Evolutionary conservation across 1,140 invertebrate species (phyloP).

Genomic region (Drusus annulatus): DNA sequence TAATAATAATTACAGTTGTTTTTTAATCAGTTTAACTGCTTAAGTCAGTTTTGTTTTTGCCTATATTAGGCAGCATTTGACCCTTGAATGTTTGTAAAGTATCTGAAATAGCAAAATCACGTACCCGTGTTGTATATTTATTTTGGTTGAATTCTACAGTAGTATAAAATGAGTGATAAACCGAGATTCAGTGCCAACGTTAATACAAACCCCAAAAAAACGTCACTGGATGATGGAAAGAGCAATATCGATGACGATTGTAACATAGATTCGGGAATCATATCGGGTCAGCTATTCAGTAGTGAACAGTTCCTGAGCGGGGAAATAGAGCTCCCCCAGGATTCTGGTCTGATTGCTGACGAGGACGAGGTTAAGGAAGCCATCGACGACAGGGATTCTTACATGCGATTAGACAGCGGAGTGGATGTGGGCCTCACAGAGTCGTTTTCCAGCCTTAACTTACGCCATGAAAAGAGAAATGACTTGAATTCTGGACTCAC

Average conservation of each 20-base stretch:
- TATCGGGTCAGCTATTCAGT: constrained; percentile 37
- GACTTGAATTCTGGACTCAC: constrained; percentile 59
- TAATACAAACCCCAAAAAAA: constrained; percentile 43
- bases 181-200: constrained; percentile 35
- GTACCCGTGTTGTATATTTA: constrained; percentile 26
- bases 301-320: constrained; percentile 36
- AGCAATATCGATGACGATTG: constrained; percentile 40
- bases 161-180: constrained; percentile 48
- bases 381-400: constrained; percentile 33
- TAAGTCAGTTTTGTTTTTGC: constrained; percentile 31
- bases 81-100: constrained; percentile 36
- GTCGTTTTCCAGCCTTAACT: constrained; percentile 69
- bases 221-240: constrained; percentile 46
- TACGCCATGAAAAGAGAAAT: constrained; percentile 63
- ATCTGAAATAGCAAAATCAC: constrained; percentile 9
- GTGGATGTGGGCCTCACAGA: constrained; percentile 71
- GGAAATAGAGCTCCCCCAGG: constrained; percentile 9
- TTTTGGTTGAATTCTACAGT: constrained; percentile 16
- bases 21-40: constrained; percentile 4
- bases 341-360: constrained; percentile 23
- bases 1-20: constrained; percentile 18
- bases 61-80: constrained; percentile 32
- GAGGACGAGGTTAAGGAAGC: not conserved
- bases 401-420: constrained; percentile 71
- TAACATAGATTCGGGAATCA: constrained; percentile 44